These are phyloP conservation scores for Tetramorium bicarinatum DNA, from an alignment of 2,888 invertebrate species.

Conservation along the genomic window DNA sequence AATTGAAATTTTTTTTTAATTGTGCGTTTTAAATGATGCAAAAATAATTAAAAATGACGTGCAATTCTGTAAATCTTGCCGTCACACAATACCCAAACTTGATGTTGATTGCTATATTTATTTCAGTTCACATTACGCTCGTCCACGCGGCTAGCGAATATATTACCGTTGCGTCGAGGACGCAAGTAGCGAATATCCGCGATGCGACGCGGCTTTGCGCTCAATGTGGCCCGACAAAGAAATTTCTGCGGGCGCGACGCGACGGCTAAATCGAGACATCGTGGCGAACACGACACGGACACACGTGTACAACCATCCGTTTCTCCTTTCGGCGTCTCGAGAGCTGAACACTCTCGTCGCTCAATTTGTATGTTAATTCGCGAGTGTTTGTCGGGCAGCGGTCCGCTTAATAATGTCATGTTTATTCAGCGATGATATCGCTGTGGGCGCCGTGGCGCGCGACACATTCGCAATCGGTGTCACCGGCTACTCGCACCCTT, in stretches of 20 bases:
- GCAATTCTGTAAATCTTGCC: not conserved
- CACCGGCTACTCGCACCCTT: constrained; percentile 67
- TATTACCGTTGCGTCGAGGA: too few species aligned
- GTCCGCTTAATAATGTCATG: constrained; percentile 86
- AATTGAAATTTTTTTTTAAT: not conserved
- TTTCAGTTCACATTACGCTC: constrained; percentile 20
- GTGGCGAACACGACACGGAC: constrained; percentile 36
- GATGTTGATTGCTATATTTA: constrained; percentile 41
- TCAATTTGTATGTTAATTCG: constrained; percentile 86
- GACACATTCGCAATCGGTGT: constrained; percentile 78
- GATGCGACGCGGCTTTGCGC: constrained; percentile 26
- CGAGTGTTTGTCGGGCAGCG: constrained; percentile 84
- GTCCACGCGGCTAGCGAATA: not conserved
- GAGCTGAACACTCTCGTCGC: constrained; percentile 79
- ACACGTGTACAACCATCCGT: constrained; percentile 66
- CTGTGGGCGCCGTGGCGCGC: constrained; percentile 79
- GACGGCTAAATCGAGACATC: constrained; percentile 71
- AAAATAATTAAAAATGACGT: not conserved
- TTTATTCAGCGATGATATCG: constrained; percentile 86
- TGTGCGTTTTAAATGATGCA: not conserved
- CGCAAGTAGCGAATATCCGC: constrained; percentile 25
- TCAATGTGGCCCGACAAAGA: constrained; percentile 43
- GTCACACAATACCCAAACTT: not conserved
- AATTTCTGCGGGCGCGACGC: constrained; percentile 52
- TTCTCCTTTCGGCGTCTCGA: constrained; percentile 75